Percentiles rank a stretch among this genome's conserved stretches.
These are phyloP conservation scores for Penaeus japonicus DNA, from an alignment of 1,140 invertebrate genomes.

Conservation along the genomic window DNA sequence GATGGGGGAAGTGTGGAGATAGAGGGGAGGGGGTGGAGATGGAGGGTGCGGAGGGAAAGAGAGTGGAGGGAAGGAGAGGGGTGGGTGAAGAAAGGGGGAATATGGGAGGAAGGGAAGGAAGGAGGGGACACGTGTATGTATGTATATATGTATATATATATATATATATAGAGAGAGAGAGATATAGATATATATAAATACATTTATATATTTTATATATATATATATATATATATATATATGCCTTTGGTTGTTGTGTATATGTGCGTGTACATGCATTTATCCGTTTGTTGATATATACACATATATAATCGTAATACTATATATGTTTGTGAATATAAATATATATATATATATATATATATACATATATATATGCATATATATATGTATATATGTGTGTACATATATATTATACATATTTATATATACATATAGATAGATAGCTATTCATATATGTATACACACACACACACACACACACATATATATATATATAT, in stretches of 20 bases:
- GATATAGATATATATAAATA: slow-evolving; percentile 16
- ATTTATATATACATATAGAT: no score
- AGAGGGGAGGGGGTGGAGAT: neutral
- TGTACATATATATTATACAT: no score
- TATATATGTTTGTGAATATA: no score
- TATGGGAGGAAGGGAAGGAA: neutral
- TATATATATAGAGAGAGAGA: neutral
- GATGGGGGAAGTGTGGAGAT: neutral
- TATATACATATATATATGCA: neutral
- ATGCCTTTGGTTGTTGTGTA: neutral
- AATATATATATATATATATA: slow-evolving; percentile 18
- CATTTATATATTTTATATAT: slow-evolving; percentile 4
- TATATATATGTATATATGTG: neutral
- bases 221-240: neutral
- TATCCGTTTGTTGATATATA: no score
- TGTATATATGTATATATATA: neutral
- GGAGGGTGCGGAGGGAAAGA: neutral
- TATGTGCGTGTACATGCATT: no score
- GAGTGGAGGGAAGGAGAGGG: neutral
- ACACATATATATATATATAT: no score
- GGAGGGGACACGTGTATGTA: neutral
- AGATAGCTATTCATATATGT: no score
- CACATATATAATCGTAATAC: no score
- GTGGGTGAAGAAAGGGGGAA: neutral
- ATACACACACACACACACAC: no score